A percentile compares a stretch with the other conserved stretches of the same genome.
Evolutionary conservation across 2,113 vertebrate species (phyloP).

Genomic region (Sylvietta virens): DNA sequence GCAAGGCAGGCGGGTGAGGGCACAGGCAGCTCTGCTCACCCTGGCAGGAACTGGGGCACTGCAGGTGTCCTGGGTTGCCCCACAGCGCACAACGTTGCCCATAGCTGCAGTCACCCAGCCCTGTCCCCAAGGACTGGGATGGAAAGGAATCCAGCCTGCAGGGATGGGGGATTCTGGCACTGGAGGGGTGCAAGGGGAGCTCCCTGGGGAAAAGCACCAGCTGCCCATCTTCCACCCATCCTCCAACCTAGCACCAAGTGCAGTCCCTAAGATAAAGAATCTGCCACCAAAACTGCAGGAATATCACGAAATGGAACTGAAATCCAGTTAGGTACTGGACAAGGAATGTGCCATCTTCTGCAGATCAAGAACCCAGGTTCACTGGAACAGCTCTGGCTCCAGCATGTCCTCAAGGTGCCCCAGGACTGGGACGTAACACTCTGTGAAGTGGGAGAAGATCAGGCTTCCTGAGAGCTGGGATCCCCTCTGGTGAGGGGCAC

Average conservation of each 20-base stretch:
- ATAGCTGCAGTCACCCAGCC: neutral
- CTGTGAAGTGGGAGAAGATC: neutral
- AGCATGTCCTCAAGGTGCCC: neutral
- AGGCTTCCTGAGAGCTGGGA: neutral
- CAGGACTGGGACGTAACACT: neutral
- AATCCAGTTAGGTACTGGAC: neutral
- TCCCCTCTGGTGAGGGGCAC: too few species aligned
- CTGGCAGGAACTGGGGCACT: fast-evolving
- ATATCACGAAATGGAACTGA: neutral
- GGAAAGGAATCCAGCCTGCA: neutral
- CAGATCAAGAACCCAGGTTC: neutral
- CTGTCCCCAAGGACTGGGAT: neutral
- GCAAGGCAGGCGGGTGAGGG: neutral
- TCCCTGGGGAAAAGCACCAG: neutral
- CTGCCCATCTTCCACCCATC: neutral
- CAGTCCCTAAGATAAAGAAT: neutral
- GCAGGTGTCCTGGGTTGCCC: neutral
- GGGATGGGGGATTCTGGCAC: neutral
- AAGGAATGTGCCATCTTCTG: neutral
- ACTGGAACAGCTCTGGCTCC: neutral
- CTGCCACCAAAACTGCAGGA: neutral
- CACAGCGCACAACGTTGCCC: fast-evolving
- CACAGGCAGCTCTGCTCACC: neutral
- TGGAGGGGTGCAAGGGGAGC: neutral
- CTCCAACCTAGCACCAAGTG: neutral